Evolutionary conservation across 2,113 vertebrate genomes (phyloP).

Genomic region (Turdus rufiventris): DNA sequence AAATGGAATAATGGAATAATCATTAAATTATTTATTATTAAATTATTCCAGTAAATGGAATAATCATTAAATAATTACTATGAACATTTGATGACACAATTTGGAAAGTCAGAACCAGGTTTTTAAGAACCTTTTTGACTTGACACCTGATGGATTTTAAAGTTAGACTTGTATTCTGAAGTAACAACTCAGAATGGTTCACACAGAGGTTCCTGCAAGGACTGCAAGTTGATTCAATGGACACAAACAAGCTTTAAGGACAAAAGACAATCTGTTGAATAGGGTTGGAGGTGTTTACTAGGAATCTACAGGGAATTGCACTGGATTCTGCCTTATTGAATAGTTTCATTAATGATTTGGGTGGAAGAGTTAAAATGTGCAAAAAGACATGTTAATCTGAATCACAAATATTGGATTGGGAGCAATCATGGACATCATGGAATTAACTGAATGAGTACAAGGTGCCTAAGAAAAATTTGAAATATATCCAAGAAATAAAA

Average conservation of each 20-base stretch:
- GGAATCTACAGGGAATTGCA: neutral
- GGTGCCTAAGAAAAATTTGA: neutral
- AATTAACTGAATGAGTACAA: neutral
- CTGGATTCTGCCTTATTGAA: neutral
- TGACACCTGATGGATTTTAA: neutral
- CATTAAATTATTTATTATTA: neutral
- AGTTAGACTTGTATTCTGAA: neutral
- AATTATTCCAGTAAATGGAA: neutral
- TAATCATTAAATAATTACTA: neutral
- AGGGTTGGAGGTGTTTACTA: neutral
- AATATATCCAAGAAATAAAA: neutral
- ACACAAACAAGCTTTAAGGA: neutral
- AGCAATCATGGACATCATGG: neutral
- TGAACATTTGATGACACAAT: neutral
- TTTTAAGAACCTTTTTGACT: neutral
- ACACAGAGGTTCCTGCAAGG: neutral
- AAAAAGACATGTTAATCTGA: neutral
- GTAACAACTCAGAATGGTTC: neutral
- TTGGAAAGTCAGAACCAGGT: neutral
- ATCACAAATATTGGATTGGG: neutral
- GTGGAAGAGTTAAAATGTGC: neutral
- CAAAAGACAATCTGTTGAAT: neutral
- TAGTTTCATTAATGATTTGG: neutral
- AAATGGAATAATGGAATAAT: neutral
- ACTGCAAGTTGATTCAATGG: neutral